phyloP scores from a whole-genome alignment of 2,113 vertebrate genomes.

The Rynchops niger region DNA sequence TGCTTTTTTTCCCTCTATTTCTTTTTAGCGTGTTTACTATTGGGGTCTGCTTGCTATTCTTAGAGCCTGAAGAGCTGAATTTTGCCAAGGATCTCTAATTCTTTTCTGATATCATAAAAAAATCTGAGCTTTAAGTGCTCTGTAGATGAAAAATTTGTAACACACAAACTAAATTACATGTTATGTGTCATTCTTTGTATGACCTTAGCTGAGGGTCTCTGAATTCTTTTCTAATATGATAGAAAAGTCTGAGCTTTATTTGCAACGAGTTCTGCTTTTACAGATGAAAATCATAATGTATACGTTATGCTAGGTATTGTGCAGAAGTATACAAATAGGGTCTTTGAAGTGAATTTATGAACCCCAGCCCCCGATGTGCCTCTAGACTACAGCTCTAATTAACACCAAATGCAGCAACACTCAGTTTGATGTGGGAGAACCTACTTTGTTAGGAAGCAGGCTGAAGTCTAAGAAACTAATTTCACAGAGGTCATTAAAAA shows the following conservation, averaged over 20 bases:
- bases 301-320: background rate
- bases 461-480: background rate
- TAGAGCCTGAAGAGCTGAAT: background rate
- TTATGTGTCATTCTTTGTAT: background rate
- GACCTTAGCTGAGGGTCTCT: background rate
- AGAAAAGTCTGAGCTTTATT: background rate
- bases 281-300: background rate
- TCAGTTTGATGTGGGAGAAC: background rate
- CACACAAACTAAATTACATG: accelerated
- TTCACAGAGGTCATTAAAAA: slow-evolving; percentile 39
- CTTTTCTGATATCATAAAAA: background rate
- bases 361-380: background rate
- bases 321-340: slow-evolving; percentile 1
- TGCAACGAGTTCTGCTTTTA: background rate
- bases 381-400: slow-evolving; percentile 11
- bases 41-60: background rate
- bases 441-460: background rate
- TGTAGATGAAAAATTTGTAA: background rate
- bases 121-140: background rate
- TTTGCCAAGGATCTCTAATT: background rate
- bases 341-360: slow-evolving; percentile 21
- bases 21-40: background rate
- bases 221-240: background rate
- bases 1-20: background rate
- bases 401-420: background rate